These are phyloP conservation scores for Scylla paramamosain DNA, from an alignment of 1,140 invertebrate species.

Conservation along the genomic window DNA sequence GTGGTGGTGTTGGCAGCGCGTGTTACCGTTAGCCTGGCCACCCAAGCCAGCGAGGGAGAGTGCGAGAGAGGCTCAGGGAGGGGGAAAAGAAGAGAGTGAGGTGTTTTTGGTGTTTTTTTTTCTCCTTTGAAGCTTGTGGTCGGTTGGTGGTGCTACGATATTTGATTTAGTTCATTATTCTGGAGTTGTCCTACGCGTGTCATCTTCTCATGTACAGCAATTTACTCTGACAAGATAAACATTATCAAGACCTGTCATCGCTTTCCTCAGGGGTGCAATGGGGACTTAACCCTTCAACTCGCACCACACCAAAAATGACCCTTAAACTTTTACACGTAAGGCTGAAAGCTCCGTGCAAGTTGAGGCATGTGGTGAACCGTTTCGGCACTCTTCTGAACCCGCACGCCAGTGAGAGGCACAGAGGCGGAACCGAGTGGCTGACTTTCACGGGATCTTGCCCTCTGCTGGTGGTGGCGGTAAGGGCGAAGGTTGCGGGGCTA, in stretches of 20 bases:
- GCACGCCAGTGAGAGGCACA: constrained; percentile 54
- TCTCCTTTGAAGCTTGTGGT: too few species aligned
- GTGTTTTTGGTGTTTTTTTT: neutral
- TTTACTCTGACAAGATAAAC: constrained; percentile 78
- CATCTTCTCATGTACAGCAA: constrained; percentile 77
- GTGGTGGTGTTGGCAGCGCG: neutral
- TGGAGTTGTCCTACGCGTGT: constrained; percentile 76
- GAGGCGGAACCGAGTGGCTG: constrained; percentile 38
- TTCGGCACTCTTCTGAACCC: constrained; percentile 57
- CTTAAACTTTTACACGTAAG: neutral
- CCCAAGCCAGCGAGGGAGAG: neutral
- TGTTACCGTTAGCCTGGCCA: constrained; percentile 4
- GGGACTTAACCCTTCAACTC: constrained; percentile 36
- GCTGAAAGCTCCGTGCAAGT: constrained; percentile 30
- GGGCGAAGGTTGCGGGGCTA: neutral
- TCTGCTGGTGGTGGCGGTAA: neutral
- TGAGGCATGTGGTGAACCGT: constrained; percentile 45
- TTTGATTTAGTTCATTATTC: constrained; percentile 77
- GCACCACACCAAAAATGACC: neutral
- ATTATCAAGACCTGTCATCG: constrained; percentile 77
- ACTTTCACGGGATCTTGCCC: neutral
- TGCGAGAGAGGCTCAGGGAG: neutral
- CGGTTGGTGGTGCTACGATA: constrained; percentile 46
- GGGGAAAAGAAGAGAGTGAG: constrained; percentile 31
- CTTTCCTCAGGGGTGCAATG: constrained; percentile 54